Base-by-base conservation (phyloP, 1,140 invertebrate species). In the Lepidurus packardi region DNA sequence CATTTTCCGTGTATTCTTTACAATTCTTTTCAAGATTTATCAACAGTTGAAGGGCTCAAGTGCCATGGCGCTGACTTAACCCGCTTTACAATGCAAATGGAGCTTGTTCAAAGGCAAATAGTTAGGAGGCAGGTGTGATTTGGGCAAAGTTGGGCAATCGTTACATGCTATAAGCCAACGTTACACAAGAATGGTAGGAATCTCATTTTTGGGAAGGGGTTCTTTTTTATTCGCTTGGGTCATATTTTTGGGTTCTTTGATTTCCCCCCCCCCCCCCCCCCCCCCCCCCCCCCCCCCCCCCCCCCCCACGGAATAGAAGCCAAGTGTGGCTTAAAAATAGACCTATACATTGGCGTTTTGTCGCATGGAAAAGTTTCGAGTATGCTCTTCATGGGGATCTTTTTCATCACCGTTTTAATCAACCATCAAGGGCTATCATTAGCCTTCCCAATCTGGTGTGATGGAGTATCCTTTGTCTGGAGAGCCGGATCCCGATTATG, bases 401-500 rank as follows among this genome's bases (percentile, higher is more conserved):
- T 65, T 65, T 11, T 65, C 53, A 65, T 65, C 53, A 65, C 53
- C 9, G n/a, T 16, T 7, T 9, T 65, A 16, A 65, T 16, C 53
- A 65, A 65, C 53, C 21, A 16, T 13, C 53, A 4, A 65, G 13
- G 13, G 21, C 53, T 65, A 13, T 16, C 53, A 65, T 65, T 65
- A 65, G 53, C 53, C 21, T 65, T 65, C 53, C 53, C 53, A n/a
- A 65, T 65, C 53, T 21, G 21, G 16, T 65, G 53, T 65, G 13
- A 65, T 65, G 53, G 21, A 65, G 53, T 65, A 47, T 65, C 13
- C 53, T 65, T 65, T 65, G 53, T 65, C 53, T 65, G 53, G 6
- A 16, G 13, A 65, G 13, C 53, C 53, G 53, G 53, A 65, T 65
- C 53, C 13, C 53, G 53, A 65, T 21, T 65, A 65, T 65, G 53